Evolutionary conservation across 2,797 vertebrate species (phyloP), one percentile per base, ranked within the genome.

Genomic region (Eulemur mongoz): DNA sequence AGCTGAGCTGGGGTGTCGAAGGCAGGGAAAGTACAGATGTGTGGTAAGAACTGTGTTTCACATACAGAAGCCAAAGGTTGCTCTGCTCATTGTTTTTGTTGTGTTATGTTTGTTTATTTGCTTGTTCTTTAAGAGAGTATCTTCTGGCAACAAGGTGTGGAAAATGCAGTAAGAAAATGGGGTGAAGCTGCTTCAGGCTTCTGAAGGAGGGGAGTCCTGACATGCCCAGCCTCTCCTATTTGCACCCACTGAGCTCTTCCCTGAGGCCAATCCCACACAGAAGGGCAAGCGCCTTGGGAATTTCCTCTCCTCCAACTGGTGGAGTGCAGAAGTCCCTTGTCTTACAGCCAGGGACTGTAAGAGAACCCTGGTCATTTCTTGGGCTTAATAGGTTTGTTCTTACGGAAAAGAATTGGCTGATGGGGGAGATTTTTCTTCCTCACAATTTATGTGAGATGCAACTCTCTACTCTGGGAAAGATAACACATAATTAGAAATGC

Each of bases 241-340:
- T 35, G 25, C 8, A 61, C 14, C 35, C 22, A 9, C 30, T 73
- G 23, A 48, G n/a, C 3, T 27, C 9, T n/a, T 72, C 38, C 32
- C 35, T 45, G 43, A 22, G 43, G 32, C 8, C 38, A 48, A 4
- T 0, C n/a, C 35, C 38, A 17, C n/a, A 14, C 6, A 30, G 1
- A 25, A 2, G 25, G 38, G 57, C 48, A 50, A 30, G 50, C 0
- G 1, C 38, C 35, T 38, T 10, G 25, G 9, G 23, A 40, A 15
- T n/a, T 48, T 1, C 0, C 1, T 23, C 25, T 1, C 52, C 9
- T 89, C 9, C 7, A 38, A 6, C 23, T 22, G 5, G 18, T 14
- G 22, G 45, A 27, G 3, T 0, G 0, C 22, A 20, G 43, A 23
- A 14, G 5, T 48, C 18, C 0, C 76, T 65, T 70, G 4, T 25